Evolutionary conservation across 2,888 invertebrate species (phyloP).

Genomic region (Plagodis dolabraria): DNA sequence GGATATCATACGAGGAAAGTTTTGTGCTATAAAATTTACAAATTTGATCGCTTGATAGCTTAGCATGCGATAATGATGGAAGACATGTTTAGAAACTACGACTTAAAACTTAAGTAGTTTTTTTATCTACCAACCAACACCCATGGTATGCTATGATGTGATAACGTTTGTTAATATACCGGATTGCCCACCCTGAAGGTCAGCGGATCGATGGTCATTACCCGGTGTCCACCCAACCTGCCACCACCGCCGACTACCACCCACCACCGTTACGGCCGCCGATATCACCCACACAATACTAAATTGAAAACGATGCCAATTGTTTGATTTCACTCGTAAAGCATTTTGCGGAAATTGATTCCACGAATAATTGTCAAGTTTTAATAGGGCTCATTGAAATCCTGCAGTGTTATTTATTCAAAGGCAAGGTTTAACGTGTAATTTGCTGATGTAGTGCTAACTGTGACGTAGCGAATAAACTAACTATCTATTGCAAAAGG

Average conservation of each 20-base stretch:
- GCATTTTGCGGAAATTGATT: slow-evolving; percentile 25
- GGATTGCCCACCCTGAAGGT: slow-evolving; percentile 41
- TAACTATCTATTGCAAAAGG: slow-evolving; percentile 10
- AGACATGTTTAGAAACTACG: too few relatives aligned
- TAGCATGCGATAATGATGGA: too few relatives aligned
- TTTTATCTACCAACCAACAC: background rate
- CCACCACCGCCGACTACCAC: slow-evolving; percentile 20
- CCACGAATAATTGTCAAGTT: slow-evolving; percentile 3
- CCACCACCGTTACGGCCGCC: slow-evolving; percentile 16
- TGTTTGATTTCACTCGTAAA: slow-evolving; percentile 9
- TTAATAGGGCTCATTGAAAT: slow-evolving; percentile 4
- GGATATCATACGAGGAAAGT: background rate
- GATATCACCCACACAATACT: slow-evolving; percentile 21
- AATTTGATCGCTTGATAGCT: too few relatives aligned
- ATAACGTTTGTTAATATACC: slow-evolving; percentile 4
- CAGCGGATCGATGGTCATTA: slow-evolving; percentile 52
- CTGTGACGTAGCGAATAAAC: background rate
- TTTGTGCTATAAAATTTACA: too few relatives aligned
- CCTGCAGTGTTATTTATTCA: background rate
- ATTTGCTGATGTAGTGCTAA: background rate
- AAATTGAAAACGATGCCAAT: slow-evolving; percentile 25
- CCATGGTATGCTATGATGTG: slow-evolving; percentile 6
- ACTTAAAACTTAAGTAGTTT: background rate
- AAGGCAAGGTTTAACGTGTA: background rate
- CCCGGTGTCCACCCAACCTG: slow-evolving; percentile 33